Percentiles rank a stretch among this genome's conserved stretches.
Conservation (phyloP, 2,888 invertebrate genomes). For the Caenorhabditis doughertyi region DNA sequence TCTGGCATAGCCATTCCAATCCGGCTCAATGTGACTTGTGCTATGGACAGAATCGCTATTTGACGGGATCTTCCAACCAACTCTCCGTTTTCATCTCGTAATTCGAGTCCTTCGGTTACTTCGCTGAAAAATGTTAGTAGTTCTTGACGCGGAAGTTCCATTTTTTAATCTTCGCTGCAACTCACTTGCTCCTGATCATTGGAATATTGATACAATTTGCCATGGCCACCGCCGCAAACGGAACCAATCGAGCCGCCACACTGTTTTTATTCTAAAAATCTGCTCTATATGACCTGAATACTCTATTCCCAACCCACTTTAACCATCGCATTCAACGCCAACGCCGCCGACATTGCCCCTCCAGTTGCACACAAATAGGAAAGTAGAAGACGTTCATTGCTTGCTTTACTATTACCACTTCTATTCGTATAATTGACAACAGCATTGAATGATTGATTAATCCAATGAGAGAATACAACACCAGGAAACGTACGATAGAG, state of each 20-base stretch:
- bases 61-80: constrained; percentile 83
- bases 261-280: constrained; percentile 85
- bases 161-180: too few species aligned
- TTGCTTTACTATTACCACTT: constrained; percentile 78
- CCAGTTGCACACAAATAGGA: constrained; percentile 72
- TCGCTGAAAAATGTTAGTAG: constrained; percentile 57
- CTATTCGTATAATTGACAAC: constrained; percentile 98
- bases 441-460: constrained; percentile 89
- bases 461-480: constrained; percentile 97
- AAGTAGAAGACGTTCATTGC: constrained; percentile 85
- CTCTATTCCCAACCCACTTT: constrained; percentile 83
- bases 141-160: too few species aligned
- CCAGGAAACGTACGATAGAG: constrained; percentile 94
- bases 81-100: constrained; percentile 65
- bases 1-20: constrained; percentile 94
- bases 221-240: constrained; percentile 94
- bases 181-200: constrained; percentile 88
- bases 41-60: constrained; percentile 91
- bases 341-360: constrained; percentile 70
- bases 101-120: constrained; percentile 68
- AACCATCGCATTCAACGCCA: constrained; percentile 67
- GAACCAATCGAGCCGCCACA: constrained; percentile 92
- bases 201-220: constrained; percentile 99
- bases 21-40: constrained; percentile 91
- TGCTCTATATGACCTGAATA: not conserved